These are phyloP conservation scores for Pomatorhinus ruficollis DNA, from an alignment of 2,113 vertebrate species.

Conservation along the genomic window DNA sequence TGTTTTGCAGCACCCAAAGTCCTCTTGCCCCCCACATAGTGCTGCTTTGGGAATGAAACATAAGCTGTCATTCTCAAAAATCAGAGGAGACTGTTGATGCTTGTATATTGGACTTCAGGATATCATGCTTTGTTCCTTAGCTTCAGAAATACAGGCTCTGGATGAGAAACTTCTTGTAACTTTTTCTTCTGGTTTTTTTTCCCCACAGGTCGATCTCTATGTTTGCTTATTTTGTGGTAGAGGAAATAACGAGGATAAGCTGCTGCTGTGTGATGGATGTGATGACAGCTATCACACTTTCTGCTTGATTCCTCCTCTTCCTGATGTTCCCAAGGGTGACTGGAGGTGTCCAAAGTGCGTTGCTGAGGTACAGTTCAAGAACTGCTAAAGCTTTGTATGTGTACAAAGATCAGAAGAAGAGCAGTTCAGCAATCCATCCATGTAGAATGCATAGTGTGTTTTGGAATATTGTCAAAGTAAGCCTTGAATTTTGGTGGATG, in stretches of 20 bases:
- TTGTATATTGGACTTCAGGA: rapidly evolving
- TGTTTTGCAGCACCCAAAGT: not conserved
- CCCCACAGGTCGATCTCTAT: conserved; percentile 90
- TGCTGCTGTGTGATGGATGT: conserved; percentile 95
- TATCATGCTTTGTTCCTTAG: not conserved
- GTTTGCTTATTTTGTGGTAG: conserved; percentile 95
- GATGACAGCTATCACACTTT: conserved; percentile 99
- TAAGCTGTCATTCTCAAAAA: not conserved
- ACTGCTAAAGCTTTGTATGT: not conserved
- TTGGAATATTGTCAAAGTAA: not conserved
- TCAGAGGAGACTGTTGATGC: not conserved
- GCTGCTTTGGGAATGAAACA: not conserved
- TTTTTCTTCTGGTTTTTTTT: not conserved
- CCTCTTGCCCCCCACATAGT: rapidly evolving
- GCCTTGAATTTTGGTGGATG: not conserved
- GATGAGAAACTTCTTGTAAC: not conserved
- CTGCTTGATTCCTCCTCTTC: conserved; percentile 93
- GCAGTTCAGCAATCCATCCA: not conserved
- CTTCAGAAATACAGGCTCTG: not conserved
- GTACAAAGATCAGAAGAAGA: not conserved
- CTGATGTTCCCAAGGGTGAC: conserved; percentile 96
- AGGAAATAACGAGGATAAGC: conserved; percentile 93
- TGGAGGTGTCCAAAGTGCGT: conserved; percentile 98
- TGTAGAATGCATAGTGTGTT: not conserved
- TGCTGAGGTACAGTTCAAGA: conserved; percentile 84